Conservation (phyloP, 2,797 vertebrate species). For the Oreonectes daqikongensis region DNA sequence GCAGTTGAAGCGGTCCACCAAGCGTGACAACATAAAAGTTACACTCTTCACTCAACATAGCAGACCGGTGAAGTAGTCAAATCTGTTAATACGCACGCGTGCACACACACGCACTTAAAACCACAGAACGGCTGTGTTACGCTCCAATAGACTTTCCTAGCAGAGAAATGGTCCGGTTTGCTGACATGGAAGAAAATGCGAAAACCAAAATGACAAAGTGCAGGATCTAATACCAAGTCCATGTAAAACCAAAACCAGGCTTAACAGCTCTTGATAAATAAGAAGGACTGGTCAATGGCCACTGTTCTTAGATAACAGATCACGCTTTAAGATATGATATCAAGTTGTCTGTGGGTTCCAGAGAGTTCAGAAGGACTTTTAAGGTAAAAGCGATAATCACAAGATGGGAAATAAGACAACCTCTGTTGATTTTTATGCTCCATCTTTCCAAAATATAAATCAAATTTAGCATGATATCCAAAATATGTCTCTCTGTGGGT, state of each 20-base stretch:
- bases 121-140: constrained; percentile 20
- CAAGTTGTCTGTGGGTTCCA: no score
- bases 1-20: constrained; percentile 1
- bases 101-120: background rate
- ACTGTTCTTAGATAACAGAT: constrained; percentile 5
- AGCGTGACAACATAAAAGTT: constrained; percentile 2
- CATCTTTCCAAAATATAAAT: background rate
- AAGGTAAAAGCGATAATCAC: background rate
- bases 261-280: constrained; percentile 11
- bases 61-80: constrained; percentile 24
- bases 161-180: background rate
- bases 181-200: constrained; percentile 31
- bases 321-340: background rate
- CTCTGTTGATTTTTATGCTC: no score
- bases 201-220: constrained; percentile 39
- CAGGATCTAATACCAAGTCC: constrained; percentile 2
- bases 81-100: constrained; percentile 9
- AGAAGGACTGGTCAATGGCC: background rate
- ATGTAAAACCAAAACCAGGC: constrained; percentile 27
- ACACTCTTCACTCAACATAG: constrained; percentile 5
- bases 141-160: constrained; percentile 19
- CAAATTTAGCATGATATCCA: constrained; percentile 9
- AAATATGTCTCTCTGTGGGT: constrained; percentile 52
- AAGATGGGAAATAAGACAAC: background rate
- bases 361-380: no score